Evolutionary conservation across 2,797 vertebrate genomes (phyloP).

Genomic region (Morus bassanus): DNA sequence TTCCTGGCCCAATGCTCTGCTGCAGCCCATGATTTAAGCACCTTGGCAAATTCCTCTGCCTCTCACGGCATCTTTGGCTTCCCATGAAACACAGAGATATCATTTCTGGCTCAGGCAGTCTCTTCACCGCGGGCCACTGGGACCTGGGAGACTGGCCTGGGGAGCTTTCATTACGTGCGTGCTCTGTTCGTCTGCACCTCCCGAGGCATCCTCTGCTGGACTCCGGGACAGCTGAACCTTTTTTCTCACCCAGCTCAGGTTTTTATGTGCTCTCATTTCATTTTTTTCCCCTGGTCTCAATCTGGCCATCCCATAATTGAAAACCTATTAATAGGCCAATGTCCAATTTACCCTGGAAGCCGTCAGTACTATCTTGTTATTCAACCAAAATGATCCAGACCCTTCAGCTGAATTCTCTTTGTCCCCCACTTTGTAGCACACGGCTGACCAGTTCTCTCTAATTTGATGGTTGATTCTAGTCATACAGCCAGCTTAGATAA

Average conservation of each 20-base stretch:
- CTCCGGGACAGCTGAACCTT: background rate
- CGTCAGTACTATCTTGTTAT: background rate
- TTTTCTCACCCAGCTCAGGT: background rate
- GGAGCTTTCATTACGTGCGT: background rate
- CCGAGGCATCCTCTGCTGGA: background rate
- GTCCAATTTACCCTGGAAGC: background rate
- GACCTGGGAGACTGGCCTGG: background rate
- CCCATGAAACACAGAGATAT: background rate
- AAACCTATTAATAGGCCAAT: background rate
- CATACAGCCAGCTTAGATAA: background rate
- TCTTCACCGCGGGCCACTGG: background rate
- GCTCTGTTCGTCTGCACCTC: background rate
- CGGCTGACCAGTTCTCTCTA: background rate
- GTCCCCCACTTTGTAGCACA: background rate
- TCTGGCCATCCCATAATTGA: background rate
- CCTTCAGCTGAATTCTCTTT: background rate
- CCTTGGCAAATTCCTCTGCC: background rate
- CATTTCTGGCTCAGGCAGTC: background rate
- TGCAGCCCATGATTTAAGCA: background rate
- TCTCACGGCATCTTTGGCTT: background rate
- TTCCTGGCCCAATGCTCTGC: background rate
- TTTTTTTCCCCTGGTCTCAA: background rate
- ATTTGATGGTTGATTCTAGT: background rate
- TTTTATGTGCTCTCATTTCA: background rate
- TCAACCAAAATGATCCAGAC: background rate